Conservation (phyloP, 2,113 vertebrate species). For the Actenoides lindsayi region DNA sequence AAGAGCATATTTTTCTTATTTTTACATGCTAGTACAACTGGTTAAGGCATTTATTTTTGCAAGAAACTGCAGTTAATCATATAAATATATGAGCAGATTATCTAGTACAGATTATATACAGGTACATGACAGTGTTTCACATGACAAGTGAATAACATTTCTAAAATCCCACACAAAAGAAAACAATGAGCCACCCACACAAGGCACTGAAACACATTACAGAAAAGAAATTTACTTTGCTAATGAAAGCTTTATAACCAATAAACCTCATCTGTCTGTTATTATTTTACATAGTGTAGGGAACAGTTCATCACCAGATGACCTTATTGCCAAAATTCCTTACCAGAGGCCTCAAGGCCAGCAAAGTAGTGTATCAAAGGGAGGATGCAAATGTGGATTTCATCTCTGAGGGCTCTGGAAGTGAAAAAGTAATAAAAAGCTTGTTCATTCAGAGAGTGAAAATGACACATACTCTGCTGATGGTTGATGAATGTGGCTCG, state of each 20-base stretch:
- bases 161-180: background rate
- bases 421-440: background rate
- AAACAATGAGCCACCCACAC: background rate
- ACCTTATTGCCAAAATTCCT: background rate
- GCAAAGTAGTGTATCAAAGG: background rate
- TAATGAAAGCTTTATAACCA: background rate
- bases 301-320: background rate
- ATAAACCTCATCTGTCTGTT: background rate
- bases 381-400: background rate
- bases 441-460: background rate
- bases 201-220: background rate
- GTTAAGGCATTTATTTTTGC: background rate
- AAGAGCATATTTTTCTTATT: background rate
- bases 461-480: background rate
- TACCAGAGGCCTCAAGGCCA: background rate
- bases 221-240: background rate
- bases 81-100: background rate
- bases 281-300: background rate
- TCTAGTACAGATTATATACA: background rate
- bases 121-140: background rate
- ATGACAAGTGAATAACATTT: background rate
- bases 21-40: background rate
- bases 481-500: background rate
- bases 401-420: background rate
- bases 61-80: background rate